phyloP scores from a whole-genome alignment of 2,888 invertebrate species.

The Dorcus hopei region DNA sequence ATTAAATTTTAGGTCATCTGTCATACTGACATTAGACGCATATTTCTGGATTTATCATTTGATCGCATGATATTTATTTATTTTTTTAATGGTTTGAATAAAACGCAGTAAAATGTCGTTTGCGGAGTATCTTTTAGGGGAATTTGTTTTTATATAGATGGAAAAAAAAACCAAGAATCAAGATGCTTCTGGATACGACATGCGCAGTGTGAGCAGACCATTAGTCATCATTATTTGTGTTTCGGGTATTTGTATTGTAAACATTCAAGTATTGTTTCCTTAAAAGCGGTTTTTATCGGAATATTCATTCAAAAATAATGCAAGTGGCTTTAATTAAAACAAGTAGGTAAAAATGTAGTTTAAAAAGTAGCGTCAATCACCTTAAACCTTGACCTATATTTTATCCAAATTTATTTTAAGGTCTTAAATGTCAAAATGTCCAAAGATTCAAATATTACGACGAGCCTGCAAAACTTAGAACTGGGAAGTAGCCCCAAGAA shows the following conservation, averaged over 20 bases:
- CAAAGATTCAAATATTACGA: conserved; percentile 42
- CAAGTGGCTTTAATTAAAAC: conserved; percentile 13
- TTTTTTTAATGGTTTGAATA: too few relatives aligned
- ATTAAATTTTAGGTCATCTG: too few relatives aligned
- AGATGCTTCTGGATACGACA: not conserved
- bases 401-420: conserved; percentile 7
- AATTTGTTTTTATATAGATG: too few relatives aligned
- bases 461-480: conserved; percentile 44
- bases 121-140: too few relatives aligned
- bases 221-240: conserved; percentile 21
- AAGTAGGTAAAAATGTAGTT: conserved; percentile 13
- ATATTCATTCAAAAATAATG: conserved; percentile 10
- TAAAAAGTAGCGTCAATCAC: not conserved
- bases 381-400: conserved; percentile 17
- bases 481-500: conserved; percentile 22
- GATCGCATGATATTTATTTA: too few relatives aligned
- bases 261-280: not conserved
- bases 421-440: conserved; percentile 36
- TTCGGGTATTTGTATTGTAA: conserved; percentile 9
- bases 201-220: conserved; percentile 10
- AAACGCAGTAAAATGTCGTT: too few relatives aligned
- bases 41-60: too few relatives aligned
- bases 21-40: too few relatives aligned
- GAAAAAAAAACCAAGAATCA: too few relatives aligned
- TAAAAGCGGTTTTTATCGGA: conserved; percentile 1